phyloP scores from a whole-genome alignment of 2,797 vertebrate species.

The Hydrophis major region DNA sequence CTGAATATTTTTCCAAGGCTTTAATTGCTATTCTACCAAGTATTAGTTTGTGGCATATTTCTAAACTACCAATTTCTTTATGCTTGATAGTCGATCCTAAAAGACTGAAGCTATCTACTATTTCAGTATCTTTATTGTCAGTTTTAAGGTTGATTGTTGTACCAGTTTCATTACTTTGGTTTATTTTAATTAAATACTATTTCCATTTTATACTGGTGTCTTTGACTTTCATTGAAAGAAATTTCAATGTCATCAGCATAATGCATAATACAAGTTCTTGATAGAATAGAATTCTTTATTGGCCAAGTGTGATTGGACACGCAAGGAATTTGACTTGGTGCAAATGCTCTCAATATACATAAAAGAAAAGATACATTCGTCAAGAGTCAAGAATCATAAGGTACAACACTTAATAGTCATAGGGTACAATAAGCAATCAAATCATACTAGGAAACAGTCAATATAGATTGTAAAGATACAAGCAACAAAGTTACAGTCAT shows the following conservation, averaged over 20 bases:
- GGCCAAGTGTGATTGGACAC: too few relatives aligned
- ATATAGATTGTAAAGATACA: too few relatives aligned
- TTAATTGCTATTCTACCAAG: neutral
- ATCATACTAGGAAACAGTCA: too few relatives aligned
- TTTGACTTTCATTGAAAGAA: neutral
- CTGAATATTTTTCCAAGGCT: neutral
- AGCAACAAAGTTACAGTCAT: too few relatives aligned
- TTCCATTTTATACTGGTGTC: neutral
- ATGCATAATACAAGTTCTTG: neutral
- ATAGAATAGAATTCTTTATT: neutral
- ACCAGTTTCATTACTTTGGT: neutral
- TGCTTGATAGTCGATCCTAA: neutral
- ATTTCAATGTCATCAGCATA: neutral
- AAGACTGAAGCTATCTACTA: neutral
- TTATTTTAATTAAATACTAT: neutral
- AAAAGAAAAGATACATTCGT: too few relatives aligned
- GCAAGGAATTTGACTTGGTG: too few relatives aligned
- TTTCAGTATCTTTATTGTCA: neutral
- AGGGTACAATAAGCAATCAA: too few relatives aligned
- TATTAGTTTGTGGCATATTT: neutral
- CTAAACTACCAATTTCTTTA: neutral
- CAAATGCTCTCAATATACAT: too few relatives aligned
- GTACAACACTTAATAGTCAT: too few relatives aligned
- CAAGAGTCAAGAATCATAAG: too few relatives aligned
- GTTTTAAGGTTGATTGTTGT: neutral